These are phyloP conservation scores for Vireo altiloquus DNA, from an alignment of 2,113 vertebrate species.

Conservation along the genomic window DNA sequence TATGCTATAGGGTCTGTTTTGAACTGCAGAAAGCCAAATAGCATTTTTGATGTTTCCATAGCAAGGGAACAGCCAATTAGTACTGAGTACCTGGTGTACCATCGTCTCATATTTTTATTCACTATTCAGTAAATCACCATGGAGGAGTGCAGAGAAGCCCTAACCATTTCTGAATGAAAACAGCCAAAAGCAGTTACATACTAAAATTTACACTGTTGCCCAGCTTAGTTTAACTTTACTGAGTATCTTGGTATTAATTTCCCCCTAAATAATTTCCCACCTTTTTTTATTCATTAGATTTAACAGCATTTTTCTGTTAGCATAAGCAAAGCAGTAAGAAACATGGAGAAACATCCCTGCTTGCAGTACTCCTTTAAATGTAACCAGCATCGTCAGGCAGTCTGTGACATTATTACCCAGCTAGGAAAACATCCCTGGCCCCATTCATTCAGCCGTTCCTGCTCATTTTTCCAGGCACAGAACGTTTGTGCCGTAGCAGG, in stretches of 20 bases:
- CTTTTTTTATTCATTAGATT: neutral
- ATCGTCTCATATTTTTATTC: neutral
- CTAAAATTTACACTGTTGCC: neutral
- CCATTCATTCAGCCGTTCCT: constrained; percentile 13
- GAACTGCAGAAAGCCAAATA: neutral
- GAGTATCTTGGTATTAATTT: neutral
- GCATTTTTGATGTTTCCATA: neutral
- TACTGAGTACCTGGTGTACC: neutral
- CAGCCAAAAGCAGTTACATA: neutral
- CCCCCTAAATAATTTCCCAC: neutral
- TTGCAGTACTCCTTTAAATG: neutral
- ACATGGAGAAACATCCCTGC: neutral
- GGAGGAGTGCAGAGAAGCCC: neutral
- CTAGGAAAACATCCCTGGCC: constrained; percentile 2
- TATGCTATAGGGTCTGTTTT: neutral
- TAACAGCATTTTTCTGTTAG: neutral
- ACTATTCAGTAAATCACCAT: neutral
- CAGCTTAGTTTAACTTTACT: neutral
- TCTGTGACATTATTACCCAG: constrained; percentile 18
- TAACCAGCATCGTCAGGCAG: neutral
- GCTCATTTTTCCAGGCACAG: constrained; percentile 56
- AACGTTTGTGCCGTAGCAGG: constrained; percentile 10
- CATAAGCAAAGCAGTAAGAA: neutral
- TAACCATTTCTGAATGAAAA: neutral
- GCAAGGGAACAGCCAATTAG: neutral